Evolutionary conservation across 2,113 vertebrate genomes (phyloP).

Genomic region (Pandion haliaetus): DNA sequence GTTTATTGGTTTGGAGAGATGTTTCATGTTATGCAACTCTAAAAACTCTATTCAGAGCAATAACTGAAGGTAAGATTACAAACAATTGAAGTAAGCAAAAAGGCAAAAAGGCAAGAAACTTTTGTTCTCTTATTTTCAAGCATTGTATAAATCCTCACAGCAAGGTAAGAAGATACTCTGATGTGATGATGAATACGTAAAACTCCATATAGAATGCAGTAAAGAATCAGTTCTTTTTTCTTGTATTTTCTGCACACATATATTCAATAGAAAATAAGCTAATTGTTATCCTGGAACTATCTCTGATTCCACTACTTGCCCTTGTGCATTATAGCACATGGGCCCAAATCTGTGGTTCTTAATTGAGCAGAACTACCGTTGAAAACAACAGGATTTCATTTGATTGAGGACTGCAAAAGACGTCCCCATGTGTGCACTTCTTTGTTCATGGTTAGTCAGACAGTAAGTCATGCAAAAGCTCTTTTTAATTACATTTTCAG

Average conservation of each 20-base stretch:
- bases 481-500: constrained; percentile 59
- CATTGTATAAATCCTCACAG: neutral
- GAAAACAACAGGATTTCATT: constrained; percentile 52
- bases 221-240: neutral
- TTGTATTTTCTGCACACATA: neutral
- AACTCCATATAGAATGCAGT: neutral
- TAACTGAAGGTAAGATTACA: neutral
- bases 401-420: constrained; percentile 35
- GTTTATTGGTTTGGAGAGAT: neutral
- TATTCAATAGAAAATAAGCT: neutral
- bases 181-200: neutral
- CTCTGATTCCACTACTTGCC: neutral
- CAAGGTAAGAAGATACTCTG: neutral
- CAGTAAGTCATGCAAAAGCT: constrained; percentile 49
- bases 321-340: neutral
- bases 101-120: neutral
- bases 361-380: constrained; percentile 37
- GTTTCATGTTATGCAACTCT: neutral
- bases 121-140: neutral
- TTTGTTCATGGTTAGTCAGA: constrained; percentile 48
- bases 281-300: neutral
- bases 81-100: neutral
- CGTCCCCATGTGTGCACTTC: neutral
- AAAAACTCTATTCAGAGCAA: neutral
- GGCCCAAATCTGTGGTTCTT: neutral